Base-by-base conservation (phyloP, 2,888 invertebrate species). In the Lamellibrachia columna region DNA sequence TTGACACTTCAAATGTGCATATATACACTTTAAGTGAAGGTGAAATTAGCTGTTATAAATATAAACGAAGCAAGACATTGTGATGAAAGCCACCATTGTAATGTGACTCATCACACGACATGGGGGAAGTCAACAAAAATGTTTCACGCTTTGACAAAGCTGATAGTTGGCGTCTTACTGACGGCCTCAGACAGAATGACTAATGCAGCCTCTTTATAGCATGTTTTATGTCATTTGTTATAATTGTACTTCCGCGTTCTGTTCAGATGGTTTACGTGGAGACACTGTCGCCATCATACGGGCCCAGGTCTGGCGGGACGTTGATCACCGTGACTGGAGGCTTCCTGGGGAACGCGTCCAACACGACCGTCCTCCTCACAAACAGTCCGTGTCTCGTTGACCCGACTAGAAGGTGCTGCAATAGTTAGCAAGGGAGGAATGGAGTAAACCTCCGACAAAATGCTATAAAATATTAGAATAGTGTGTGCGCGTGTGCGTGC, bases 281-380 rank as follows among this genome's bases (percentile, higher is more conserved):
- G 7, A 40, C 40, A 9, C 40, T 93, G n/a, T 90, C 60, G 9
- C 94, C 93, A 2, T 40, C 22, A 8, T 93, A 90, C 75, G 94
- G 94, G 22, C 94, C 94, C 11, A 91, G 91, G 90, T 93, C 94
- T 3, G 94, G 94, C 9, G 94, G 94, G 8, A 94, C 94, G 3
- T 9, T 52, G 4, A 28, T 94, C 75, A 91, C 90, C 53, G 75
- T 94, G 55, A 90, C 6, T 2, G 93, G 93, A 6, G 94, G 94
- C 9, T 94, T 92, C 91, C 53, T 94, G 22, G 90, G 92, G 28
- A 40, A n/a, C 90, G n/a, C 58, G 40, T n/a, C 75, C 55, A 60
- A 93, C 90, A 60, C 92, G 7, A 75, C 55, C 1, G 91, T 92
- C 8, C 55, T 11, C 91, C 53, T 93, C 28, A 93, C 92, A 6